These are phyloP conservation scores for Amblyjoppa fuscipennis DNA, from an alignment of 2,888 invertebrate species.

Conservation along the genomic window DNA sequence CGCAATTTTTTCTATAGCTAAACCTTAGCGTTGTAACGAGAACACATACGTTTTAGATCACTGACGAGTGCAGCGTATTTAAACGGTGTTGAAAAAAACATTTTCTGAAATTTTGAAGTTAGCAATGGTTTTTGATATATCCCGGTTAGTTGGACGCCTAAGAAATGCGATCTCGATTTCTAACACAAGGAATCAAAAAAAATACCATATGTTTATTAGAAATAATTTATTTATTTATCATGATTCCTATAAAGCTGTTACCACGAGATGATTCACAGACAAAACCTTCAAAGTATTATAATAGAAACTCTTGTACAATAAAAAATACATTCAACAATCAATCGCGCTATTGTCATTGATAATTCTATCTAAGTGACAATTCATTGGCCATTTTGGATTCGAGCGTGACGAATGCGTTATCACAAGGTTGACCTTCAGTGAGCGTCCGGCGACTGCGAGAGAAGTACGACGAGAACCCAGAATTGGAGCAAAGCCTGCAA, in stretches of 20 bases:
- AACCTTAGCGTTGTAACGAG: background rate
- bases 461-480: conserved; percentile 82
- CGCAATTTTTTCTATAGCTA: conserved; percentile 46
- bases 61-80: background rate
- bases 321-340: conserved; percentile 64
- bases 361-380: conserved; percentile 24
- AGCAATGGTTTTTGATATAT: conserved; percentile 29
- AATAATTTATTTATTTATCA: conserved; percentile 76
- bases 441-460: conserved; percentile 83
- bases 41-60: conserved; percentile 1
- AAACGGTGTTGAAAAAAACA: background rate
- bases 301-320: conserved; percentile 74
- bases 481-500: conserved; percentile 82
- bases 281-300: conserved; percentile 75
- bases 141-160: conserved; percentile 55
- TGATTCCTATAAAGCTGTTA: conserved; percentile 58
- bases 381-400: conserved; percentile 18
- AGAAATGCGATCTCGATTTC: conserved; percentile 44
- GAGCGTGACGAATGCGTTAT: background rate
- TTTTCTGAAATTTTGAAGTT: background rate
- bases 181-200: conserved; percentile 1
- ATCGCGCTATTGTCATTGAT: conserved; percentile 35
- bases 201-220: conserved; percentile 59
- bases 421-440: conserved; percentile 72
- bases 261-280: conserved; percentile 68